Evolutionary conservation across 2,888 invertebrate genomes (phyloP), one percentile per base, ranked within the genome.

Genomic region (Hirtodrosophila cameraria): DNA sequence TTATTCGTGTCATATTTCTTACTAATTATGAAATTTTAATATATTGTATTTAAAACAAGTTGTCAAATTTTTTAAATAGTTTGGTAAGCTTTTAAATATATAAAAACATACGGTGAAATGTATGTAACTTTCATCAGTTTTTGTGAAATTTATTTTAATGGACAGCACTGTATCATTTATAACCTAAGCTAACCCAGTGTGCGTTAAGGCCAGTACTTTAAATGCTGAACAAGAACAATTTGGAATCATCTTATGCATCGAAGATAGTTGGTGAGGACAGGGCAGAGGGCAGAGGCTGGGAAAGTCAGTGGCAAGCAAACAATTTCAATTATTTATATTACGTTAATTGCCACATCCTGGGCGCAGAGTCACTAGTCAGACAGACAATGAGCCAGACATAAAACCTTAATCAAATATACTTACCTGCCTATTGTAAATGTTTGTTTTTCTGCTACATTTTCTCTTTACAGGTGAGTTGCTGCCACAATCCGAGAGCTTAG

Each of bases 381-480:
- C 74, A 67, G 76, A 82, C 74, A 67, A 76, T 71, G 57, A 49
- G 53, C 46, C 42, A 71, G 75, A 72, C 62, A 70, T 64, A 60
- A 80, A 60, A 54, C 72, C 75, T 69, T 77, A 77, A 80, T 83
- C 78, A 83, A 83, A 80, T 86, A 81, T 66, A 59, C 69, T 78
- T 74, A 68, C 41, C 69, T 55, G 69, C 69, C 69, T 67, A 69
- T 84, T 84, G 54, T 81, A 7, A 75, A 78, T 84, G 82, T 75
- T 78, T 86, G 46, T 75, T 86, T 65, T 84, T 23, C 66, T 58
- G 70, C 72, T 68, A 61, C 46, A 39, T 55, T 58, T 50, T 69
- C 57, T 82, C 79, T 72, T 86, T 82, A 53, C 87, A 82, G 81
- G 87, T 86, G 69, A 85, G 81, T 84, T 75, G 57, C 45, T 63